Evolutionary conservation across 2,113 vertebrate genomes (phyloP), one percentile per base, ranked within the genome.

Genomic region (Datnioides undecimradiatus): DNA sequence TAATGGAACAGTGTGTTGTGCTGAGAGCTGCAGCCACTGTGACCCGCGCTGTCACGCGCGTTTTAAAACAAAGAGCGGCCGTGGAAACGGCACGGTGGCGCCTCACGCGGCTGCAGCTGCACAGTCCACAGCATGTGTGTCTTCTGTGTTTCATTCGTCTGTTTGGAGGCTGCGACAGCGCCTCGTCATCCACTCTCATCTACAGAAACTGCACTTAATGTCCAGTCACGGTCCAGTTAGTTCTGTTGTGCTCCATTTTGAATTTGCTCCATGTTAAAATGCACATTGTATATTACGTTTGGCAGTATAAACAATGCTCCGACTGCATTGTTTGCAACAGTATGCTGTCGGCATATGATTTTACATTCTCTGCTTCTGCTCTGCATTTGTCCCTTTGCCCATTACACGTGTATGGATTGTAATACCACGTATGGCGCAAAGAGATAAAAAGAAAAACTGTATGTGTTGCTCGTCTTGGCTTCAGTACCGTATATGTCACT

Each of bases 401-500:
- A 6, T 73, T 46, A 27, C 72, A 6, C 19, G n/a, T 1, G 73
- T 85, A 29, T 64, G 12, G 51, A 49, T 40, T 36, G 7, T 17
- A 49, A 49, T 69, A 8, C 65, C 12, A 2, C 5, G 60, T 65
- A 19, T 5, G 66, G 70, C 1, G 78, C 88, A 84, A 87, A 87
- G 87, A 77, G 83, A 86, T 36, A 52, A 66, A 75, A 80, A 86
- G 31, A 52, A 66, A 75, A 80, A 63, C 67, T 84, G 73, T 84
- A 49, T 69, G 80, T 91, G 87, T 88, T 90, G 85, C 87, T 87
- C 80, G 40, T 84, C 80, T 79, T 77, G 72, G 83, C 85, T 91
- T 85, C 88, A 90, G 87, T 90, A 87, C 87, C 76, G 87, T 90
- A 87, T 84, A 87, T 85, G 86, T 91, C 82, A 79, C 81, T 88